Conservation (phyloP, 2,797 vertebrate species). For the Paguma larvata region DNA sequence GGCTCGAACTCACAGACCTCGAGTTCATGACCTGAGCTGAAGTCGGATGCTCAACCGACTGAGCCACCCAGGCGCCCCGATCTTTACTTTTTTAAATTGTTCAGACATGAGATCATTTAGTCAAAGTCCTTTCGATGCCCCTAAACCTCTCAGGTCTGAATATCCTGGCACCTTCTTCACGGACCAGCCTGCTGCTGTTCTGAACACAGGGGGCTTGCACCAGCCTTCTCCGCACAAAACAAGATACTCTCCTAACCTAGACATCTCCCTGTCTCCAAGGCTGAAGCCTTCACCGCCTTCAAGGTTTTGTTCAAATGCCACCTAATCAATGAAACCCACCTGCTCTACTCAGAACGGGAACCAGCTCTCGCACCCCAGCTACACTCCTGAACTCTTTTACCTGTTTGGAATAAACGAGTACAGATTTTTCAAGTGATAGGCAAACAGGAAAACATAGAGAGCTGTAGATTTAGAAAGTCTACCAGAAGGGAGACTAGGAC, state of each 20-base stretch:
- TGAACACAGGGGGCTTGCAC: neutral
- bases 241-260: neutral
- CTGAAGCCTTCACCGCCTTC: neutral
- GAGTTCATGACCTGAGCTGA: too few species aligned
- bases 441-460: neutral
- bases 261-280: neutral
- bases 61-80: too few species aligned
- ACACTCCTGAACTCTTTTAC: neutral
- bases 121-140: neutral
- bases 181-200: neutral
- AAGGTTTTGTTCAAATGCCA: neutral
- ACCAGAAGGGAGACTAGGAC: neutral
- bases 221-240: neutral
- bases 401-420: neutral
- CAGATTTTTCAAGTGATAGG: neutral
- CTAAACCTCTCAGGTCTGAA: too few species aligned
- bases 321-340: neutral
- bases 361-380: neutral
- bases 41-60: too few species aligned
- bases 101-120: neutral
- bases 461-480: neutral
- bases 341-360: neutral
- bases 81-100: neutral
- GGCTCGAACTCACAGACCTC: too few species aligned
- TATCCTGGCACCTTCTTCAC: neutral